Evolutionary conservation across 2,113 vertebrate species (phyloP), one percentile per base, ranked within the genome.

Genomic region (Paratilapia polleni): DNA sequence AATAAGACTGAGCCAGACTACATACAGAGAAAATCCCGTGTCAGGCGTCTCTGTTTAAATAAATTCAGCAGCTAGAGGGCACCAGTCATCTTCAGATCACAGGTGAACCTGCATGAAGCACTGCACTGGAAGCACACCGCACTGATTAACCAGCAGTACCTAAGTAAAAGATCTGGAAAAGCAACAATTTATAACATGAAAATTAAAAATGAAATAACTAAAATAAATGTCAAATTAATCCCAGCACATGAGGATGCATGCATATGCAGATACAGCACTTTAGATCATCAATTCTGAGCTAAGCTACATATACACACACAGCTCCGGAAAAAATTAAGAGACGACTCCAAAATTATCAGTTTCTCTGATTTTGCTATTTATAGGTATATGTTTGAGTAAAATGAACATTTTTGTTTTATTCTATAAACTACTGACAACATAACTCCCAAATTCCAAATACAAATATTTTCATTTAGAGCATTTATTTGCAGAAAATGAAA

Each of bases 1-100:
- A 47, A 22, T 47, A 68, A 47, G 64, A 47, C 26, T 3, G 66
- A 3, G 17, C 20, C 66, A 52, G 47, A 73, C 17, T 17, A 57
- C 41, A 75, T 36, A 34, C 17, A 15, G 17, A 5, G 41, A 3
- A 58, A 17, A 58, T 76, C 22, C 47, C 1, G 26, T 80, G 58
- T 62, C 80, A 52, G 11, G 26, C 2, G 0, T 12, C 5, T 43
- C 59, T 74, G 64, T 70, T 17, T 63, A 10, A 47, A 58, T 68
- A 2, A 0, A 49, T 62, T 36, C 60, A 63, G 22, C 87, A 31
- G 88, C 89, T 89, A 94, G 93, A 91, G 90, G 93, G 93, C 92
- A 90, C 84, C 91, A 93, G 87, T 80, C 70, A 58, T 82, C 93
- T 91, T 81, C 36, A 17, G 6, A 88, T 83, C 58, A n/a, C 28